These are phyloP conservation scores for Sylvietta virens DNA, from an alignment of 2,113 vertebrate genomes.

Conservation along the genomic window DNA sequence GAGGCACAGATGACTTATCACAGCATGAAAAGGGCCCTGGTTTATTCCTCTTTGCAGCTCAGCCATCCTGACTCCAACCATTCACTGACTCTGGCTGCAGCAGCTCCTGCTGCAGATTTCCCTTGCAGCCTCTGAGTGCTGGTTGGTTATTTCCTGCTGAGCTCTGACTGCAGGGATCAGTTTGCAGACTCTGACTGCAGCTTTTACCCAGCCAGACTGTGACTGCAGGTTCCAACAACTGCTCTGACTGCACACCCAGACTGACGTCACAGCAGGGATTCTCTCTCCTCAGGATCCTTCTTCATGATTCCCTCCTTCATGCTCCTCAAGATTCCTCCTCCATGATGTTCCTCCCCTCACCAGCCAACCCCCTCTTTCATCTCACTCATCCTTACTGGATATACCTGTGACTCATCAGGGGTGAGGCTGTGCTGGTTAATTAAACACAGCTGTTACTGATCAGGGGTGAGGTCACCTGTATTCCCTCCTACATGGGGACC, in stretches of 20 bases:
- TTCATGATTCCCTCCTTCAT: background rate
- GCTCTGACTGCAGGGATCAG: background rate
- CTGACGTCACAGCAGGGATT: background rate
- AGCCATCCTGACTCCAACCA: background rate
- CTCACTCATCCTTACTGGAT: background rate
- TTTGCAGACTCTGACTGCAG: background rate
- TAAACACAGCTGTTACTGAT: background rate
- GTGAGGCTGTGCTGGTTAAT: background rate
- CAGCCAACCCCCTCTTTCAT: background rate
- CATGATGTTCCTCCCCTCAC: background rate
- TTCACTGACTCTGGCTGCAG: background rate
- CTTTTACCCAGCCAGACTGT: background rate
- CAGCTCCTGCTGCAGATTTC: background rate
- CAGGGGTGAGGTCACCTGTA: background rate
- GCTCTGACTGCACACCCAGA: background rate
- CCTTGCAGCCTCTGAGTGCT: background rate
- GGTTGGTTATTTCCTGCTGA: background rate
- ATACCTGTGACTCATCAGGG: background rate
- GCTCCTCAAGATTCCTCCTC: background rate
- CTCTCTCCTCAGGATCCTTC: background rate
- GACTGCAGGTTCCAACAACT: background rate
- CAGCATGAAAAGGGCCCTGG: background rate
- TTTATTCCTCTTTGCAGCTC: background rate
- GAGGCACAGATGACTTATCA: background rate
- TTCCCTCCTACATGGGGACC: background rate